Percentiles rank a stretch among this genome's conserved stretches.
Evolutionary conservation across 2,113 vertebrate genomes (phyloP).

Genomic region (Rhadina sibilatrix): DNA sequence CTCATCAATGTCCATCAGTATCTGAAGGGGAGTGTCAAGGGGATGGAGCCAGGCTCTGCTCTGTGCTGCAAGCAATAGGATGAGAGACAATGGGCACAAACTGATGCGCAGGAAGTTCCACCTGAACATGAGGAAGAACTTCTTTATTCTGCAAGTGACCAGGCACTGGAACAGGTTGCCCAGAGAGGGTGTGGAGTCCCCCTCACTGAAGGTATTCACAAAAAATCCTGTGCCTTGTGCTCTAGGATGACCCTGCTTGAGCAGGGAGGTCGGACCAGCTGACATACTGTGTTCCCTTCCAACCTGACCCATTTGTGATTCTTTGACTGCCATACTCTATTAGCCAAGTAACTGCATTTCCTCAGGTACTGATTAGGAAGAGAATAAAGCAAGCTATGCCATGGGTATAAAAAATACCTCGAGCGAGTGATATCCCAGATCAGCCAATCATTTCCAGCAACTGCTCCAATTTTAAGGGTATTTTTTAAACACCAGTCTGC

Average conservation of each 20-base stretch:
- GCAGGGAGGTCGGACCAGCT: neutral
- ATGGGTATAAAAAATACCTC: conserved; percentile 77
- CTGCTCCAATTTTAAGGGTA: conserved; percentile 92
- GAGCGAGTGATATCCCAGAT: conserved; percentile 96
- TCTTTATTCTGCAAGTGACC: neutral
- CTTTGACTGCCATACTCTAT: neutral
- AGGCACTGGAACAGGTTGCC: neutral
- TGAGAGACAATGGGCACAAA: neutral
- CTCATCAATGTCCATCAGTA: neutral
- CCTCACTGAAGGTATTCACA: neutral
- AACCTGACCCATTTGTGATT: neutral
- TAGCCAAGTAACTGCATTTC: neutral
- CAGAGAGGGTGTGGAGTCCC: neutral
- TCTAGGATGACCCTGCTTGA: neutral
- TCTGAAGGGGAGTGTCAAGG: neutral
- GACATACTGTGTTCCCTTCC: neutral
- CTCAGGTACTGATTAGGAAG: neutral
- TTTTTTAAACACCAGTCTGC: conserved; percentile 96
- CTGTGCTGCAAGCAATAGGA: neutral
- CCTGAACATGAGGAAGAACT: neutral
- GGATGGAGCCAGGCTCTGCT: neutral
- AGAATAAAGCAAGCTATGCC: neutral
- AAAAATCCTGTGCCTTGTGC: neutral
- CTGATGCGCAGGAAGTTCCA: neutral
- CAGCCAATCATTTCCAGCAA: conserved; percentile 92